phyloP scores from a whole-genome alignment of 2,888 invertebrate species.

The Phaedon cochleariae region DNA sequence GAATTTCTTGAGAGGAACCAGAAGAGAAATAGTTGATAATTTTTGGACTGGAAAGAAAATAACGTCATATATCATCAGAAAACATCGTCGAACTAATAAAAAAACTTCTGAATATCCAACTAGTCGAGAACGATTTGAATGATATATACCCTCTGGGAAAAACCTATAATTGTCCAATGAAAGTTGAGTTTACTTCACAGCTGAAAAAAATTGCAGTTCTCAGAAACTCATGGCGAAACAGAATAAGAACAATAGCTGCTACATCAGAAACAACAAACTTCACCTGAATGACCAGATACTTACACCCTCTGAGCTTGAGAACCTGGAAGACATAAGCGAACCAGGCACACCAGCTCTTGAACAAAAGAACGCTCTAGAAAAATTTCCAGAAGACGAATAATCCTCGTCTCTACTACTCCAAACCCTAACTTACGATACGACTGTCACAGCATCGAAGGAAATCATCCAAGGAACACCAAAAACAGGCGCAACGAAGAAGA shows the following conservation, averaged over 20 bases:
- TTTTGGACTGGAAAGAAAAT: conserved; percentile 1
- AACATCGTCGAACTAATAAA: not conserved
- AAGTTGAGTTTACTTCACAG: not conserved
- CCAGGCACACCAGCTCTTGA: not conserved
- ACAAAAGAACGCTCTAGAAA: not conserved
- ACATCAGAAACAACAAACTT: not conserved
- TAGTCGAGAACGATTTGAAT: not conserved
- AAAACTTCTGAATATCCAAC: not conserved
- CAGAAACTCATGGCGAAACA: not conserved
- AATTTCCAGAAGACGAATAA: not conserved
- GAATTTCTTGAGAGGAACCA: not conserved
- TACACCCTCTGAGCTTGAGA: not conserved
- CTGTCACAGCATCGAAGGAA: not conserved
- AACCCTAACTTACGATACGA: not conserved
- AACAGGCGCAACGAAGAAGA: too few relatives aligned
- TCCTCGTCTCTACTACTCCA: not conserved
- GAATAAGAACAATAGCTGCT: conserved; percentile 1
- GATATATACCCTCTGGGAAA: conserved; percentile 1
- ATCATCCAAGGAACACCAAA: too few relatives aligned
- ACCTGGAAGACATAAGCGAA: not conserved
- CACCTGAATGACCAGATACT: not conserved
- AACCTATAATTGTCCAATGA: not conserved
- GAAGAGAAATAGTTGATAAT: not conserved
- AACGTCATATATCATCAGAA: not conserved
- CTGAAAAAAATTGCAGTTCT: not conserved